These are phyloP conservation scores for Anser brachyrhynchus DNA, from an alignment of 2,113 vertebrate species.

Conservation along the genomic window DNA sequence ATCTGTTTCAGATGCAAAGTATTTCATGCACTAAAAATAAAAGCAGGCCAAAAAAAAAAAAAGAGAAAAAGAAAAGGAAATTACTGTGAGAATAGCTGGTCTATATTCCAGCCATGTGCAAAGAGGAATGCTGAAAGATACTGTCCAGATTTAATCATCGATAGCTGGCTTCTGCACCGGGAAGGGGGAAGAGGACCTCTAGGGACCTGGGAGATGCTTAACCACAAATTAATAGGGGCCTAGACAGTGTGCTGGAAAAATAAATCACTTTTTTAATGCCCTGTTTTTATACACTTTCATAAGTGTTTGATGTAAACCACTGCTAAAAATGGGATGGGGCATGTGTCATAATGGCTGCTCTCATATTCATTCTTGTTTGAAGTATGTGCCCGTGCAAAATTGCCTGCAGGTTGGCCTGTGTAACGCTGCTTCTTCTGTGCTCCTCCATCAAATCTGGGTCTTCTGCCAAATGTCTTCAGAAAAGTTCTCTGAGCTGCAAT, in stretches of 20 bases:
- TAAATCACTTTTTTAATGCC: background rate
- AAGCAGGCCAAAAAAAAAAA: background rate
- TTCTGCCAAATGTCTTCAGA: background rate
- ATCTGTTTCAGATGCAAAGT: background rate
- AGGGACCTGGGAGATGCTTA: background rate
- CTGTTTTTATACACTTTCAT: background rate
- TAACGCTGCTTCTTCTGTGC: background rate
- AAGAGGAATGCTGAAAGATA: background rate
- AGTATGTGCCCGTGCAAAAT: background rate
- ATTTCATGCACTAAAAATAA: conserved; percentile 9
- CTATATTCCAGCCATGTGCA: background rate
- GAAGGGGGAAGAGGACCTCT: background rate
- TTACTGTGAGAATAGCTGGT: background rate
- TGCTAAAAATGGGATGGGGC: fast-evolving
- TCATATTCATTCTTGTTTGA: background rate
- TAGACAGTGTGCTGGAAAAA: background rate
- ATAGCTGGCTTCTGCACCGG: background rate
- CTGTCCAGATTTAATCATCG: background rate
- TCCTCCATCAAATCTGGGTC: background rate
- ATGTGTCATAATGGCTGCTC: background rate
- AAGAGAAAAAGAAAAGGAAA: no score
- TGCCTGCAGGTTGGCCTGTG: background rate
- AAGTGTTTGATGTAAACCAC: background rate
- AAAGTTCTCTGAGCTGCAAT: background rate
- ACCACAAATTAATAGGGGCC: background rate